These are phyloP conservation scores for Mystacides longicornis DNA, from an alignment of 2,888 invertebrate species.

Conservation along the genomic window DNA sequence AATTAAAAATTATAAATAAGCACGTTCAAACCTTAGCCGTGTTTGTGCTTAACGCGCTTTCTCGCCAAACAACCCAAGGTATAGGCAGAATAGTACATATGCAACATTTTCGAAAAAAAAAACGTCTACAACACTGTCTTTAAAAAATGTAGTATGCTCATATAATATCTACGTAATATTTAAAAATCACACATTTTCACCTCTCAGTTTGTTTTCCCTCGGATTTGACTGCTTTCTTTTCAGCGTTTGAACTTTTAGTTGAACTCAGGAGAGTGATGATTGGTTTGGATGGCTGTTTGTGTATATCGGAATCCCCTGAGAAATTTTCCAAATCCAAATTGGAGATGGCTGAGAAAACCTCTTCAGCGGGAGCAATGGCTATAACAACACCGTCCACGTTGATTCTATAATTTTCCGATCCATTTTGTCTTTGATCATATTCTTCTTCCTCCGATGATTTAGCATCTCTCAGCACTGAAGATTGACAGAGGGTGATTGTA, in stretches of 20 bases:
- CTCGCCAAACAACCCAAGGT: too few relatives aligned
- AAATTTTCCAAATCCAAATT: conserved; percentile 36
- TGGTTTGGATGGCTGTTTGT: background rate
- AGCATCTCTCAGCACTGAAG: conserved; percentile 32
- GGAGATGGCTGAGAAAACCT: conserved; percentile 49
- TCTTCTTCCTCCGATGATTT: conserved; percentile 32
- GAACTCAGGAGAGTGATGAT: background rate
- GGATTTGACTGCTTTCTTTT: too few relatives aligned
- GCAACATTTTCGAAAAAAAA: too few relatives aligned
- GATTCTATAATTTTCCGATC: conserved; percentile 64
- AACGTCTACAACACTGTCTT: too few relatives aligned
- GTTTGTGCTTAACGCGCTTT: too few relatives aligned
- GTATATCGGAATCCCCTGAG: background rate
- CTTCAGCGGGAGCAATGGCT: conserved; percentile 56
- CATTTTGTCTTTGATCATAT: conserved; percentile 73
- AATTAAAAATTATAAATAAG: too few relatives aligned
- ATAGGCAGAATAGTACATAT: too few relatives aligned
- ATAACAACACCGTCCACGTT: conserved; percentile 63
- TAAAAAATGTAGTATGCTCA: too few relatives aligned
- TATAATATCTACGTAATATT: too few relatives aligned
- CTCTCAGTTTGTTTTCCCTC: too few relatives aligned
- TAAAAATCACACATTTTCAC: too few relatives aligned
- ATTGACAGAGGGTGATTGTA: conserved; percentile 25
- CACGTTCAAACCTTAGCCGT: too few relatives aligned
- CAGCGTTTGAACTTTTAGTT: conserved; percentile 12